Percentiles rank a stretch among this genome's conserved stretches.
These are phyloP conservation scores for Hemibagrus wyckioides DNA, from an alignment of 2,113 vertebrate species.

Conservation along the genomic window DNA sequence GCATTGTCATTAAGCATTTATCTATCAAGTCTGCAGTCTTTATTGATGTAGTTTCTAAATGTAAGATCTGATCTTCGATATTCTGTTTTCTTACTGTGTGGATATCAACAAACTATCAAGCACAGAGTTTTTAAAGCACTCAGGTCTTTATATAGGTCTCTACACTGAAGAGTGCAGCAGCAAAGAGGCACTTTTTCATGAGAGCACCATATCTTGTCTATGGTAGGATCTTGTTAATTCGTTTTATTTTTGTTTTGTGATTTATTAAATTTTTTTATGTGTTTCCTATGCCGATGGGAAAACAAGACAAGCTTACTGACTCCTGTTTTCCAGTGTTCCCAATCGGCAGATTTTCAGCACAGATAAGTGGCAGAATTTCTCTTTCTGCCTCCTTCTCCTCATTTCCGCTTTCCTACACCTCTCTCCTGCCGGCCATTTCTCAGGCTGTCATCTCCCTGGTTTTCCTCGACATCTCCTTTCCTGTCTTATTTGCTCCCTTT, in stretches of 20 bases:
- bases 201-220: neutral
- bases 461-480: conserved; percentile 5
- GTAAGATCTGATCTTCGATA: neutral
- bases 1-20: neutral
- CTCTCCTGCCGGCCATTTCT: neutral
- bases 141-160: neutral
- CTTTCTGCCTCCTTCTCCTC: neutral
- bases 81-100: neutral
- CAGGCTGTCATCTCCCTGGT: conserved; percentile 2
- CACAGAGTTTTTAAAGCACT: neutral
- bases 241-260: neutral
- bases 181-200: neutral
- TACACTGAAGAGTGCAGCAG: neutral
- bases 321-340: conserved; percentile 11
- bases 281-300: conserved; percentile 30
- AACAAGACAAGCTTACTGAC: conserved; percentile 29
- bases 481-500: conserved; percentile 38
- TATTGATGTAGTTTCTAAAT: neutral
- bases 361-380: conserved; percentile 31
- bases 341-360: conserved; percentile 30
- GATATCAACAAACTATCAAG: neutral
- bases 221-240: neutral
- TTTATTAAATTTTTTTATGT: conserved; percentile 28
- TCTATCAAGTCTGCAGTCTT: neutral
- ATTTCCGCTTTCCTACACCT: neutral